Base-by-base conservation (phyloP, 2,888 invertebrate genomes). In the Sphaerophoria taeniata region DNA sequence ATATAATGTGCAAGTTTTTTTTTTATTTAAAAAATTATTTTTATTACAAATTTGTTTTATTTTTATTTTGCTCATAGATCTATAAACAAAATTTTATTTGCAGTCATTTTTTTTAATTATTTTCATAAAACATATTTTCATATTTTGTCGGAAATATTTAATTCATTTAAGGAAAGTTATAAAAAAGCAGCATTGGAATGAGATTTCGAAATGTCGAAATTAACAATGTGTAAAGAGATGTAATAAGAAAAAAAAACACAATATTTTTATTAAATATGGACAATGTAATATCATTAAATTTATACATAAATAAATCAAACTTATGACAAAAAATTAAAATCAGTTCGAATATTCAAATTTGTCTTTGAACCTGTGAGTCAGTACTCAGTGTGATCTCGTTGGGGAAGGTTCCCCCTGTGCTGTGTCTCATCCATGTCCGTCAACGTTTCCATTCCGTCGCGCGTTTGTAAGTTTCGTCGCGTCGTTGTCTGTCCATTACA, bases 251-350 rank as follows among this genome's bases (percentile, higher is more conserved):
- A 67, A 87, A 43, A 43, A 39, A 39, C 1, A 39, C 2, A 39
- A 82, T 82, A 87, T 78, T 87, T 87, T 87, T 87, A 83, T 78
- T 83, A 87, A 83, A 78, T 83, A 82, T 83, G 74, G 67, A 86
- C 78, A 82, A 82, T 86, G 82, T 87, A 83, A 87, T 87, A 83
- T 83, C 82, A 87, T 72, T 86, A 87, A 87, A 87, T 87, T 87
- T 85, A 85, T 85, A 85, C 85, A 80, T 85, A 80, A 85, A 85
- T 85, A 85, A 85, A 85, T 76, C 80, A 76, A 75, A 85, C 72
- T 79, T 80, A 85, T 85, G 61, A 72, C 80, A 85, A 85, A 85
- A 75, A 70, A 0, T 11, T 3, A 6, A 43, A 24, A 24, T 2
- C 24, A 24, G 1, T 24, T 24, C 24, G 24, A 24, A n/a, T 24